Conservation (phyloP, 2,888 invertebrate species). For the Spodoptera littoralis region DNA sequence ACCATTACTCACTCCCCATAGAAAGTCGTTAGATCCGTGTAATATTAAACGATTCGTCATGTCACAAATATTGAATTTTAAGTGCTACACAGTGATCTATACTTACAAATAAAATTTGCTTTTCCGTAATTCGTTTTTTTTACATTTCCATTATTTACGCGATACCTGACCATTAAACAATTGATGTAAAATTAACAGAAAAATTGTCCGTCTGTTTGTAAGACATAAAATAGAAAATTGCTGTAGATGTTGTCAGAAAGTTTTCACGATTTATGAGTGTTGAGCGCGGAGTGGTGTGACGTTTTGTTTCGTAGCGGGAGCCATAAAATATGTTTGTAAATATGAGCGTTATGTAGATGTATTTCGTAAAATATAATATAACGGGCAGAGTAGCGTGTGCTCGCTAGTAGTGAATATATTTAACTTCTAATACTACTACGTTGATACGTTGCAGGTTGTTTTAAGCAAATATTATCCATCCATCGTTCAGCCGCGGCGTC, state of each 20-base stretch:
- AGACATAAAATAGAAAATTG: constrained; percentile 23
- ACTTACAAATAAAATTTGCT: constrained; percentile 43
- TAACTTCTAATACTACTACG: constrained; percentile 38
- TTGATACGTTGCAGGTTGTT: constrained; percentile 57
- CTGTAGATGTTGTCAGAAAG: constrained; percentile 17
- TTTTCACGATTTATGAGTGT: constrained; percentile 13
- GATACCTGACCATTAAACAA: constrained; percentile 52
- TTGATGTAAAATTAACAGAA: constrained; percentile 46
- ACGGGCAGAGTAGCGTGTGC: constrained; percentile 36
- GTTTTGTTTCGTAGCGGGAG: constrained; percentile 35
- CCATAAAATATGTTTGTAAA: constrained; percentile 30
- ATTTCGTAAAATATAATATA: constrained; percentile 14
- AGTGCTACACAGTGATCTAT: constrained; percentile 55
- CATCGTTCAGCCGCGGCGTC: constrained; percentile 52
- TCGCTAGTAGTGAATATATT: constrained; percentile 51
- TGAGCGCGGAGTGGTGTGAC: constrained; percentile 13
- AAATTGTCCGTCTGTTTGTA: constrained; percentile 47
- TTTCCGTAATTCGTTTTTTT: constrained; percentile 47
- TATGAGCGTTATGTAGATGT: constrained; percentile 17
- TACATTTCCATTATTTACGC: constrained; percentile 49
- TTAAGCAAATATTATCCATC: constrained; percentile 56
- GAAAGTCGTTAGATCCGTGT: constrained; percentile 74
- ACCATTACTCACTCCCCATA: constrained; percentile 78
- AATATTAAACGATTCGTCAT: constrained; percentile 70
- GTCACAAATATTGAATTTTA: constrained; percentile 62